Conservation (phyloP, 2,113 vertebrate genomes). For the Festucalex cinctus region DNA sequence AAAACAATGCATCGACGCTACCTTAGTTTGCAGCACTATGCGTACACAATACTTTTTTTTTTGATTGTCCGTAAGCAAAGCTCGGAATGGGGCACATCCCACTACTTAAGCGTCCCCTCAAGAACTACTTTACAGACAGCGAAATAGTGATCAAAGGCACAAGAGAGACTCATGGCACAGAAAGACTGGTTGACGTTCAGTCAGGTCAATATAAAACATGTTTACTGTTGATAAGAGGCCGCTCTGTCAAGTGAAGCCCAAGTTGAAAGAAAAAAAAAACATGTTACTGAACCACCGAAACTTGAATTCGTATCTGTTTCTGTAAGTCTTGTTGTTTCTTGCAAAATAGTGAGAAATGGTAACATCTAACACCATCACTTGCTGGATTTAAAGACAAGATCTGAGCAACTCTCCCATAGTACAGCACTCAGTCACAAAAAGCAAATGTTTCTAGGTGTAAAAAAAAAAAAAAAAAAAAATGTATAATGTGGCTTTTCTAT, state of each 20-base stretch:
- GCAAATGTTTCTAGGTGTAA: background rate
- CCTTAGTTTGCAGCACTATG: conserved; percentile 44
- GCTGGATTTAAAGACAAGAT: conserved; percentile 17
- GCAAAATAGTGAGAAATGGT: conserved; percentile 11
- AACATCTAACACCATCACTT: conserved; percentile 25
- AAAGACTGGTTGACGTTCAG: conserved; percentile 17
- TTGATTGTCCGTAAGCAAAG: conserved; percentile 48
- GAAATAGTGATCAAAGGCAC: conserved; percentile 40
- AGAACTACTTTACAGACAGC: conserved; percentile 42
- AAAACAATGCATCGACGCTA: conserved; percentile 67
- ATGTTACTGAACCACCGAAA: background rate
- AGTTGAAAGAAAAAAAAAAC: background rate
- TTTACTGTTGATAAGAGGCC: conserved; percentile 7
- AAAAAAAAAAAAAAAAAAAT: background rate
- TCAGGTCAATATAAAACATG: conserved; percentile 20
- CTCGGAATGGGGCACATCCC: conserved; percentile 22
- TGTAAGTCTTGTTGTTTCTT: conserved; percentile 8
- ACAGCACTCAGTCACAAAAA: conserved; percentile 31
- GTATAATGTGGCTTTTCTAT: conserved; percentile 46
- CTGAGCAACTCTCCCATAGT: conserved; percentile 26
- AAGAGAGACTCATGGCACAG: conserved; percentile 19
- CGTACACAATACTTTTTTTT: conserved; percentile 46
- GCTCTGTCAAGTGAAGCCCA: background rate
- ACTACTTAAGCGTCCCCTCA: conserved; percentile 19
- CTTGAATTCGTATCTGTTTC: conserved; percentile 13